These are phyloP conservation scores for Neomicropteryx cornuta DNA, from an alignment of 1,140 invertebrate species.

Conservation along the genomic window DNA sequence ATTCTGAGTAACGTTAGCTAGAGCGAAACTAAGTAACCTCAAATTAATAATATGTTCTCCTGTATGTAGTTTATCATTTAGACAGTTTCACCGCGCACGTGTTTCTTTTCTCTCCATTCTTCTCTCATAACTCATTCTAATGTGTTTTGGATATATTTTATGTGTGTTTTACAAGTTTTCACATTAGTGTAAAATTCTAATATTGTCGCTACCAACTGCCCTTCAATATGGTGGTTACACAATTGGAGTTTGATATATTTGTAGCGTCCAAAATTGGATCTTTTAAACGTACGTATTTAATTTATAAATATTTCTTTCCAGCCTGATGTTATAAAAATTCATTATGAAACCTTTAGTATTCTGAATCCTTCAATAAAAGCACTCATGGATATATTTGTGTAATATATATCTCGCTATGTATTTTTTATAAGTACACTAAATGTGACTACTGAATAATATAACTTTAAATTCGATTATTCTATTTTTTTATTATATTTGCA, in stretches of 20 bases:
- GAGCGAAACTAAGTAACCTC: too few relatives aligned
- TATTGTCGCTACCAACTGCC: not conserved
- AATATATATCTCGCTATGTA: not conserved
- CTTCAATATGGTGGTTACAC: constrained; percentile 15
- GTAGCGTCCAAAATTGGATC: constrained; percentile 34
- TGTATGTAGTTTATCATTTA: too few relatives aligned
- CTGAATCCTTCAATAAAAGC: not conserved
- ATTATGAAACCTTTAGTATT: not conserved
- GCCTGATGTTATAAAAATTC: not conserved
- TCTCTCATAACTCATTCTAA: not conserved
- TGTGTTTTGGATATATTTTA: not conserved
- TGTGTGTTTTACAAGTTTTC: not conserved
- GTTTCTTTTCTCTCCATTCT: not conserved
- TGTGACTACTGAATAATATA: constrained; percentile 1
- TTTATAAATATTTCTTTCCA: constrained; percentile 1
- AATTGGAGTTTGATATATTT: constrained; percentile 30
- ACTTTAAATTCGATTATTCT: constrained; percentile 1
- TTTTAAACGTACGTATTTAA: constrained; percentile 33
- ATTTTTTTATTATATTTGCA: constrained; percentile 3
- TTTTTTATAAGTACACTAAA: not conserved
- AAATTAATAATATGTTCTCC: too few relatives aligned
- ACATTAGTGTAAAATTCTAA: not conserved
- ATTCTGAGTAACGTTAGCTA: too few relatives aligned
- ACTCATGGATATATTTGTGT: not conserved
- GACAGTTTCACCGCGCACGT: not conserved